A percentile compares a stretch with the other conserved stretches of the same genome.
Conservation (phyloP, 2,888 invertebrate species). For the Corbicula japonica region DNA sequence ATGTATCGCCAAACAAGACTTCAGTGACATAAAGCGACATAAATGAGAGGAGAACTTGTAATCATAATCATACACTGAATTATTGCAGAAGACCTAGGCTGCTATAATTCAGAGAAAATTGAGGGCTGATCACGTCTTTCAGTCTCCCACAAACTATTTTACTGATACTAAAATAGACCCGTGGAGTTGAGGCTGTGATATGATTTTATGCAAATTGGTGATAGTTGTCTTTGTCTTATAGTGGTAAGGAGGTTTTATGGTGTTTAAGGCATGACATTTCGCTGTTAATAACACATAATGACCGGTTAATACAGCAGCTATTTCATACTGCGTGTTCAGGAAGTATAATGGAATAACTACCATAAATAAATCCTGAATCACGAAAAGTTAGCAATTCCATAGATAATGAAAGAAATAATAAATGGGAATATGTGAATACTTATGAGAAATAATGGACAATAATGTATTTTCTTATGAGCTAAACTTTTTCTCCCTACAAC, state of each 20-base stretch:
- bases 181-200: conserved; percentile 52
- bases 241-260: conserved; percentile 45
- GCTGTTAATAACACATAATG: conserved; percentile 58
- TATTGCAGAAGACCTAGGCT: conserved; percentile 63
- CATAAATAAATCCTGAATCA: conserved; percentile 43
- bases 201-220: conserved; percentile 60
- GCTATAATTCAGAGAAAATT: conserved; percentile 64
- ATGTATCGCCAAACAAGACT: conserved; percentile 54
- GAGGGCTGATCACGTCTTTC: conserved; percentile 53
- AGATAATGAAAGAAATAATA: conserved; percentile 38
- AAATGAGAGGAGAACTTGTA: conserved; percentile 62
- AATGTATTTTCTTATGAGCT: too few relatives aligned
- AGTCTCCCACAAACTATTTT: conserved; percentile 47
- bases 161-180: conserved; percentile 63
- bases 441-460: conserved; percentile 32
- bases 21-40: conserved; percentile 62
- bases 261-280: conserved; percentile 50
- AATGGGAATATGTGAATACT: conserved; percentile 30
- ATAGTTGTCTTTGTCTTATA: conserved; percentile 51
- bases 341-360: conserved; percentile 18
- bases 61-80: conserved; percentile 68
- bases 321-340: conserved; percentile 37
- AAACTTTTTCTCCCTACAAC: too few relatives aligned
- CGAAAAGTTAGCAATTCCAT: conserved; percentile 38
- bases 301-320: conserved; percentile 39